Conservation (phyloP, 1,140 invertebrate species). For the Drosophila murphyi region DNA sequence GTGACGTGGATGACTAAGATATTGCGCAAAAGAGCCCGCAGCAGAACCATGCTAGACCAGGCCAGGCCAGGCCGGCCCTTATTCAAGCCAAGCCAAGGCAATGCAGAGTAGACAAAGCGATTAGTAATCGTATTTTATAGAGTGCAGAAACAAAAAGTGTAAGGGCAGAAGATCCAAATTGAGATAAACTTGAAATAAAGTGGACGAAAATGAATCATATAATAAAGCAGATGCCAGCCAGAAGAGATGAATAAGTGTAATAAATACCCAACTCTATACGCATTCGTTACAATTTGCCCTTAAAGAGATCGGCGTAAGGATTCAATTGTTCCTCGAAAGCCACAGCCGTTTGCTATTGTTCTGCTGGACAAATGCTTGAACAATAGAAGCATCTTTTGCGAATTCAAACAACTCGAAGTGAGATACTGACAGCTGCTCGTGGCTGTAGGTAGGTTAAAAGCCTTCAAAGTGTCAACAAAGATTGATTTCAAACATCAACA, state of each 20-base stretch:
- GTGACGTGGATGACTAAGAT: constrained; percentile 64
- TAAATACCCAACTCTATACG: constrained; percentile 26
- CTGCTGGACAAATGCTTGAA: constrained; percentile 35
- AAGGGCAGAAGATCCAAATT: constrained; percentile 43
- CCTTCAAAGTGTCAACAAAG: constrained; percentile 39
- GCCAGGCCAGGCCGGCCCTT: constrained; percentile 14
- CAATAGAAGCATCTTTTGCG: constrained; percentile 40
- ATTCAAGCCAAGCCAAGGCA: constrained; percentile 10
- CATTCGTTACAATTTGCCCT: constrained; percentile 10
- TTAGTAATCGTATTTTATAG: constrained; percentile 62
- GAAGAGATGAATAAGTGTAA: constrained; percentile 70
- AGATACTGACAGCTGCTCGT: constrained; percentile 7
- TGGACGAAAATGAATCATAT: constrained; percentile 72
- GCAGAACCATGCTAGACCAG: constrained; percentile 28
- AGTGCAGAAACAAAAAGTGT: constrained; percentile 16
- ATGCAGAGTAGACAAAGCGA: constrained; percentile 62
- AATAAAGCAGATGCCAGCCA: constrained; percentile 59
- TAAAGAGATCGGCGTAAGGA: neutral
- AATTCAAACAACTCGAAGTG: constrained; percentile 20
- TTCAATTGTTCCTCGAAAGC: constrained; percentile 7
- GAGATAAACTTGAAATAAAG: constrained; percentile 78
- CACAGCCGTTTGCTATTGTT: constrained; percentile 20
- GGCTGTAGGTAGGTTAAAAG: constrained; percentile 15
- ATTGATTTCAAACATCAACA: constrained; percentile 35
- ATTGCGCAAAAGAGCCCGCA: constrained; percentile 69